Evolutionary conservation across 1,140 invertebrate genomes (phyloP).

Genomic region (Myzus persicae): DNA sequence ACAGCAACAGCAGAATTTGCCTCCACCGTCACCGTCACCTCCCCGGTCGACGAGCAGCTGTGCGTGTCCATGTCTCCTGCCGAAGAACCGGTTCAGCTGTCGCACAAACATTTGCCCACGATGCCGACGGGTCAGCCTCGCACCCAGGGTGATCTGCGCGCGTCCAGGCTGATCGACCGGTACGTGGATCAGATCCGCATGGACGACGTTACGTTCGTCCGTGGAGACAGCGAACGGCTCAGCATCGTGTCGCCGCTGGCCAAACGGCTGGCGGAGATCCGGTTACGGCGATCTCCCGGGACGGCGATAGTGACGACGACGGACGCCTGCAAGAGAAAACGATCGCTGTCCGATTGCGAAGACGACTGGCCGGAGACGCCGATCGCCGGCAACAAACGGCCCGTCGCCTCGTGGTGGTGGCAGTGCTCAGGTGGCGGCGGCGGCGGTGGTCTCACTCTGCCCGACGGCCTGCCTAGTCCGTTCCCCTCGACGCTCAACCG

Average conservation of each 20-base stretch:
- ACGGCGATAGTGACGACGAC: not conserved
- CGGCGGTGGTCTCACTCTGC: conserved; percentile 62
- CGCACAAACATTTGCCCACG: conserved; percentile 61
- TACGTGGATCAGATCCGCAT: conserved; percentile 59
- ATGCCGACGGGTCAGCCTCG: not conserved
- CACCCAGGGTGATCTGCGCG: not conserved
- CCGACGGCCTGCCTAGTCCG: conserved; percentile 63
- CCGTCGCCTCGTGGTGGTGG: conserved; percentile 64
- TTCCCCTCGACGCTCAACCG: not conserved
- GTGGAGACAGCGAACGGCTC: not conserved
- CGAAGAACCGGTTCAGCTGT: conserved; percentile 61
- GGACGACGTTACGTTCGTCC: conserved; percentile 40
- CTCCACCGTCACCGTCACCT: not conserved
- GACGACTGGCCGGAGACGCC: conserved; percentile 62
- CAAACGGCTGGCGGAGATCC: conserved; percentile 60
- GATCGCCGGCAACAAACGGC: conserved; percentile 65
- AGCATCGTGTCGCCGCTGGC: conserved; percentile 61
- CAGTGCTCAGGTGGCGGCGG: conserved; percentile 58
- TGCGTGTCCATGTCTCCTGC: conserved; percentile 58
- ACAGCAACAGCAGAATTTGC: not conserved
- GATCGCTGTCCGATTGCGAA: conserved; percentile 62
- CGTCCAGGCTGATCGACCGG: conserved; percentile 42
- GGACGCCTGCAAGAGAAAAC: not conserved
- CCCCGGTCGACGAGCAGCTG: conserved; percentile 38
- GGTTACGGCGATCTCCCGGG: conserved; percentile 55